Evolutionary conservation across 2,113 vertebrate species (phyloP).

Genomic region (Aspidoscelis tigris): DNA sequence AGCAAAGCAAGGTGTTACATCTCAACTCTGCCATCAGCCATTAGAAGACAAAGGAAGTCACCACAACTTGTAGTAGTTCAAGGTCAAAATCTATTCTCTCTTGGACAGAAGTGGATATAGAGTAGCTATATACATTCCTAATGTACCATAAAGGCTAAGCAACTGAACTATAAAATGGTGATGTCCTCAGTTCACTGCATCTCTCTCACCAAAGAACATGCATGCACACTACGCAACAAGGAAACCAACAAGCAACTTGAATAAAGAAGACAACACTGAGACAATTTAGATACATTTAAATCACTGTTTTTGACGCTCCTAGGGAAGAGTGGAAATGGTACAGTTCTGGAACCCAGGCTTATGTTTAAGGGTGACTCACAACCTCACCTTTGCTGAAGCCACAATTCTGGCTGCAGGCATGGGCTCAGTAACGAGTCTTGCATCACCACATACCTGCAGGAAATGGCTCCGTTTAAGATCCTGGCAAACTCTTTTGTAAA

Average conservation of each 20-base stretch:
- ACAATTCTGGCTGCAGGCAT: too few relatives aligned
- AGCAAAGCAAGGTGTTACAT: slow-evolving; percentile 3
- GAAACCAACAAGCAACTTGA: background rate
- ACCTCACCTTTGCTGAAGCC: too few relatives aligned
- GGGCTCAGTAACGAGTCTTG: too few relatives aligned
- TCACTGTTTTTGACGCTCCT: too few relatives aligned
- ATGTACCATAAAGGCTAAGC: background rate
- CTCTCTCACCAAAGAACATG: background rate
- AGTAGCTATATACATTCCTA: background rate
- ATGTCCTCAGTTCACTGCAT: background rate
- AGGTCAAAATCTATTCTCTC: background rate
- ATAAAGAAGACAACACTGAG: background rate
- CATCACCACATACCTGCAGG: too few relatives aligned
- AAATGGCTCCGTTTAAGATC: too few relatives aligned
- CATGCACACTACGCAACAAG: background rate
- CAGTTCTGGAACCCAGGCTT: too few relatives aligned
- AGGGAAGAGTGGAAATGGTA: too few relatives aligned
- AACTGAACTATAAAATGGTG: background rate
- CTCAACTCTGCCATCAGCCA: background rate
- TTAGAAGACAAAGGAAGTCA: background rate
- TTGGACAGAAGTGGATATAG: background rate
- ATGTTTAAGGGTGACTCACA: too few relatives aligned
- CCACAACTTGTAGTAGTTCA: background rate
- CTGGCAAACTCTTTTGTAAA: too few relatives aligned
- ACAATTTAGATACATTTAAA: background rate